Evolutionary conservation across 35 echinoderm and acorn worm species (phyloP), one percentile per base, ranked within the genome.

Genomic region (Nesometra sesokonis): DNA sequence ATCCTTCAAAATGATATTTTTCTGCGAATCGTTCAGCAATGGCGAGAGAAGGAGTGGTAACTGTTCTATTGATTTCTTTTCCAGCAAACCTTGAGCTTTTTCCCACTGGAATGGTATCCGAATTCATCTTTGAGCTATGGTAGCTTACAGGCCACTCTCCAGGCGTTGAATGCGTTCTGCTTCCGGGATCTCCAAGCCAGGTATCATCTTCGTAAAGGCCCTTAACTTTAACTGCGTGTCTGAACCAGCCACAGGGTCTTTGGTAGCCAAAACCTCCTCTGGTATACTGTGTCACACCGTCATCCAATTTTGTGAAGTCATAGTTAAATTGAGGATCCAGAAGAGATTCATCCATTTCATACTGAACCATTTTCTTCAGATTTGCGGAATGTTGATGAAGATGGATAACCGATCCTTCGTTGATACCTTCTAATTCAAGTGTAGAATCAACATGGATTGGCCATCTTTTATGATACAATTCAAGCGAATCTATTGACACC

Each of bases 111-210:
- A 86, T 86, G 33, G 31, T 46, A 23, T 76, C 39, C 17, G 15
- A 21, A 1, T 7, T 47, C 32, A 76, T 86, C 30, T 31, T 35
- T 29, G 46, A 76, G 4, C 84, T 47, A 29, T 86, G 84, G 84
- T 86, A 86, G 29, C 39, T 57, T 19, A 86, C 84, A 35, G 84
- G 38, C 84, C 84, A 86, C 47, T 86, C 84, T n/a, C 47, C 32
- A 57, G 57, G 17, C 27, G 38, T 35, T 32, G 84, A 57, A 5
- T 86, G 11, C 15, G 84, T 34, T 19, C 84, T 33, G 4, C 30
- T 77, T n/a, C 84, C 84, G 2, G 33, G 21, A 21, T 30, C 29
- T 13, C 84, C 84, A 46, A 86, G 84, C 84, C 84, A 86, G 11
- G 35, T 86, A 33, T 86, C 47, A 35, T 86, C 47, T 17, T 77